A percentile compares a stretch with the other conserved stretches of the same genome.
phyloP scores from a whole-genome alignment of 2,888 invertebrate genomes.

The Tipula lateralis region DNA sequence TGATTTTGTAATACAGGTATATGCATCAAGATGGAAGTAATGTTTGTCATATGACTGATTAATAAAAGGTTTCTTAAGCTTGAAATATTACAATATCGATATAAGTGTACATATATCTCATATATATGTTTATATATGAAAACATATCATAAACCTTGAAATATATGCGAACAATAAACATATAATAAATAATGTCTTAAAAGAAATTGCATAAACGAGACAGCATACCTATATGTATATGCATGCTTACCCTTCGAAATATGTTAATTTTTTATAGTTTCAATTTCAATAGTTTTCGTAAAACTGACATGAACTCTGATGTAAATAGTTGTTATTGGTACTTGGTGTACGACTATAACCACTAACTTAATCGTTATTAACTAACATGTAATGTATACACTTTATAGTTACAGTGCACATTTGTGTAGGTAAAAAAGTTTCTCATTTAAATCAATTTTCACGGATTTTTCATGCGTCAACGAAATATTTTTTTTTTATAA shows the following conservation, averaged over 20 bases:
- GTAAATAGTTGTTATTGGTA: background rate
- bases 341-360: no score
- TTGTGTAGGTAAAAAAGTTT: no score
- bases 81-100: background rate
- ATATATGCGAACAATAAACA: background rate
- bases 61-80: background rate
- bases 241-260: background rate
- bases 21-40: no score
- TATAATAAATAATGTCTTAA: background rate
- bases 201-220: background rate
- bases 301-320: background rate
- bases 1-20: no score
- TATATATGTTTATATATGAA: no score
- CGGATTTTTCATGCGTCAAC: no score
- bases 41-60: background rate
- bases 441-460: no score
- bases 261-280: background rate
- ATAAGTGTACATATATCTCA: no score
- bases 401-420: no score
- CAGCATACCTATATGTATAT: background rate
- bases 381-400: no score
- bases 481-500: no score
- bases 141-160: background rate
- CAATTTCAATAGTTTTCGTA: background rate
- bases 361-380: no score